Evolutionary conservation across 2,113 vertebrate genomes (phyloP).

Genomic region (Laticauda laticaudata): DNA sequence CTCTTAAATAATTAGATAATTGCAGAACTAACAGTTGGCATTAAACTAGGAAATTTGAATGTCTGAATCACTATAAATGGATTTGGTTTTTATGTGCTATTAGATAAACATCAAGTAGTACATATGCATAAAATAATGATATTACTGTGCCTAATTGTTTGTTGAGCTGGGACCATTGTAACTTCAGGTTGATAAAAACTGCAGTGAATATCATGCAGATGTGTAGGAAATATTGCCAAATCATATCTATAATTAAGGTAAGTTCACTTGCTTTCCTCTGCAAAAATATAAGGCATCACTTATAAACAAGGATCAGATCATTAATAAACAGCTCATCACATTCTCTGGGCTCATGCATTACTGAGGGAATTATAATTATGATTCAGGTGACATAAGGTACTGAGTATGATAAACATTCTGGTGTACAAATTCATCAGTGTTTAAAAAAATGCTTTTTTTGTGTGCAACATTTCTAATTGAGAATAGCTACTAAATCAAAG

Average conservation of each 20-base stretch:
- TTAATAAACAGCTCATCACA: conserved; percentile 55
- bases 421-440: conserved; percentile 62
- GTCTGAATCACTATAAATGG: not conserved
- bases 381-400: conserved; percentile 61
- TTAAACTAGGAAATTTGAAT: not conserved
- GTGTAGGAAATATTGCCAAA: not conserved
- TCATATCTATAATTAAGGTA: conserved; percentile 47
- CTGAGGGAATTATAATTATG: conserved; percentile 60
- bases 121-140: not conserved
- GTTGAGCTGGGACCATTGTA: not conserved
- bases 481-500: conserved; percentile 60
- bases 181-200: not conserved
- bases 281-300: conserved; percentile 55
- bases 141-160: not conserved
- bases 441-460: conserved; percentile 57
- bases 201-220: not conserved
- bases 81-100: not conserved
- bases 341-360: conserved; percentile 54
- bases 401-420: conserved; percentile 60
- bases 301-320: conserved; percentile 28
- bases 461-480: conserved; percentile 41
- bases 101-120: not conserved
- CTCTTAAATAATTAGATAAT: not conserved
- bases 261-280: conserved; percentile 50
- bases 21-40: not conserved